Evolutionary conservation across 2,888 invertebrate species (phyloP).

Genomic region (Salpingus planirostris): DNA sequence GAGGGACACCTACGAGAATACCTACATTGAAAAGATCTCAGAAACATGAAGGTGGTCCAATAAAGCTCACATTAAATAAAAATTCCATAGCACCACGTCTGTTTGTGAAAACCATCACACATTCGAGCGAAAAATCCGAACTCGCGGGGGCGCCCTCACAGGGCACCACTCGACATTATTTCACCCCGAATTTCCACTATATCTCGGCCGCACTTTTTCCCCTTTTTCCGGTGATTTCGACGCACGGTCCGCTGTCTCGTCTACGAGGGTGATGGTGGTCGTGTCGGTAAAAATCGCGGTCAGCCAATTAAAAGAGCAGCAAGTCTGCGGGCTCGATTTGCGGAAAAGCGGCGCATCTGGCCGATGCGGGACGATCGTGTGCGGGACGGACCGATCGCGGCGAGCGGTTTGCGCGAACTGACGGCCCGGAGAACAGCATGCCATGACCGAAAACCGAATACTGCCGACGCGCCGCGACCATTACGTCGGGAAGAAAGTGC

Average conservation of each 20-base stretch:
- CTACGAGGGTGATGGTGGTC: no score
- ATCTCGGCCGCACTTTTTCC: conserved; percentile 4
- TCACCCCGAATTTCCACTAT: no score
- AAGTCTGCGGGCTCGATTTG: conserved; percentile 18
- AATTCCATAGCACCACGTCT: conserved; percentile 32
- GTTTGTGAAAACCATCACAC: conserved; percentile 30
- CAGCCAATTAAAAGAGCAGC: conserved; percentile 15
- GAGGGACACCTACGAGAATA: conserved; percentile 32
- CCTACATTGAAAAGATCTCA: conserved; percentile 36
- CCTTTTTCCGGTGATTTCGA: neutral
- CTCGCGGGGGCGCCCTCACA: no score
- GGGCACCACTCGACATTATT: no score
- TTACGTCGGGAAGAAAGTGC: conserved; percentile 21
- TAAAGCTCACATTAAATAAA: conserved; percentile 32
- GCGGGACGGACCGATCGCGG: conserved; percentile 11
- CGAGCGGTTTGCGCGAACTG: conserved; percentile 31
- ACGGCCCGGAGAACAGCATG: conserved; percentile 30
- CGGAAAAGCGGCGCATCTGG: conserved; percentile 18
- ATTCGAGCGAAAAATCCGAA: no score
- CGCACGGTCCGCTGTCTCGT: no score
- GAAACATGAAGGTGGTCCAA: conserved; percentile 36
- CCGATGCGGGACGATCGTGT: conserved; percentile 4
- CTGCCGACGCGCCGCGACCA: conserved; percentile 19
- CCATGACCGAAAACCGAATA: conserved; percentile 32
- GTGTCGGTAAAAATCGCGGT: conserved; percentile 15